Conservation (phyloP, 2,888 invertebrate species). For the Hypsopygia costalis region DNA sequence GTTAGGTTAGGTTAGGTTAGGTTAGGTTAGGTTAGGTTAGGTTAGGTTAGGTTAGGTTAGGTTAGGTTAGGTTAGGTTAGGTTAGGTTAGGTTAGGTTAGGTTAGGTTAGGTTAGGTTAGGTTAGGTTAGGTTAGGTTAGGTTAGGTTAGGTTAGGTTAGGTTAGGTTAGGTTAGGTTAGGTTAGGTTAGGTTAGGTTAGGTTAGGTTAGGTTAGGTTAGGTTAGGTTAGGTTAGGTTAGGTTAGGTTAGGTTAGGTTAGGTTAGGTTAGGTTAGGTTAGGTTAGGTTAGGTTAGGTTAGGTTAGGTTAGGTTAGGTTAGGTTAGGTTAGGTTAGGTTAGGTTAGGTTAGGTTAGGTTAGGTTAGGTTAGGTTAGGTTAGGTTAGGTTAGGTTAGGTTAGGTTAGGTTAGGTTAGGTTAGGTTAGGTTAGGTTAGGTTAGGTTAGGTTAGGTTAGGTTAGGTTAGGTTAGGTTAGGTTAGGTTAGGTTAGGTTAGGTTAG, state of each 20-base stretch:
- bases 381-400: slow-evolving; percentile 13
- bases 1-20: slow-evolving; percentile 16
- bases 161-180: slow-evolving; percentile 13
- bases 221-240: slow-evolving; percentile 18
- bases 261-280: slow-evolving; percentile 16
- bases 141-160: slow-evolving; percentile 15
- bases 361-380: slow-evolving; percentile 14
- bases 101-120: slow-evolving; percentile 21
- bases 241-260: slow-evolving; percentile 12
- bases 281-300: slow-evolving; percentile 16
- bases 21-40: slow-evolving; percentile 17
- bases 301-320: slow-evolving; percentile 19
- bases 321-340: slow-evolving; percentile 17
- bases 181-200: slow-evolving; percentile 11
- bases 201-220: slow-evolving; percentile 18
- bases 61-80: slow-evolving; percentile 18
- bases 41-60: slow-evolving; percentile 17
- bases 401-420: slow-evolving; percentile 16
- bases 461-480: slow-evolving; percentile 14
- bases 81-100: slow-evolving; percentile 19
- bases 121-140: slow-evolving; percentile 18
- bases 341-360: slow-evolving; percentile 15
- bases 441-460: slow-evolving; percentile 15
- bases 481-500: too few species aligned
- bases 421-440: slow-evolving; percentile 9